Percentiles rank a stretch among this genome's conserved stretches.
Evolutionary conservation across 2,888 invertebrate species (phyloP).

Genomic region (Hemistola chrysoprasaria): DNA sequence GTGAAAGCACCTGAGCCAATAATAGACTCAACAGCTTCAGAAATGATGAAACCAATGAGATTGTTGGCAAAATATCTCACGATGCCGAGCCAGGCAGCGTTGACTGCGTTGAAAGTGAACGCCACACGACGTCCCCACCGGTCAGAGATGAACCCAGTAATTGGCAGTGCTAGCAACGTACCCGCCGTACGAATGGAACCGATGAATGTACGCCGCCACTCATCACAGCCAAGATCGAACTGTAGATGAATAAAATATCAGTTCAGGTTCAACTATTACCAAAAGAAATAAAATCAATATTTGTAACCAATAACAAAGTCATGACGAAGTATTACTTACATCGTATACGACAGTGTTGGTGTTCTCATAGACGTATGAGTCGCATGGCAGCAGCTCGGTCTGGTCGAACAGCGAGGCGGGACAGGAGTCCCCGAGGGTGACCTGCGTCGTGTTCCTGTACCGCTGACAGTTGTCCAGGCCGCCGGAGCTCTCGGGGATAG

Average conservation of each 20-base stretch:
- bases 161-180: slow-evolving; percentile 85
- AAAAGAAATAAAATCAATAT: too few relatives aligned
- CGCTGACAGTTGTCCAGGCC: slow-evolving; percentile 70
- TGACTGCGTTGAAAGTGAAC: slow-evolving; percentile 82
- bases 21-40: too few relatives aligned
- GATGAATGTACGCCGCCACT: slow-evolving; percentile 87
- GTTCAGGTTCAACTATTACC: neutral
- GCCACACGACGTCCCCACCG: slow-evolving; percentile 86
- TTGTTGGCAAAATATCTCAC: too few relatives aligned
- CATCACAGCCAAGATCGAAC: slow-evolving; percentile 84
- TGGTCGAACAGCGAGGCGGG: slow-evolving; percentile 44
- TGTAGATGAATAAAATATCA: slow-evolving; percentile 36
- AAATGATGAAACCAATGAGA: too few relatives aligned
- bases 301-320: too few relatives aligned
- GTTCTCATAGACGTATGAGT: slow-evolving; percentile 55
- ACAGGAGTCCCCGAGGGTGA: neutral
- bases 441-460: slow-evolving; percentile 37
- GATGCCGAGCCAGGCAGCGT: slow-evolving; percentile 64
- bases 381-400: slow-evolving; percentile 38
- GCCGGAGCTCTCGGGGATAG: slow-evolving; percentile 54
- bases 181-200: slow-evolving; percentile 88
- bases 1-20: too few relatives aligned
- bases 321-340: slow-evolving; percentile 40
- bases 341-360: slow-evolving; percentile 63
- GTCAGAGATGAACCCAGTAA: slow-evolving; percentile 88